Conservation (phyloP, 2,113 vertebrate genomes). For the Platichthys flesus region DNA sequence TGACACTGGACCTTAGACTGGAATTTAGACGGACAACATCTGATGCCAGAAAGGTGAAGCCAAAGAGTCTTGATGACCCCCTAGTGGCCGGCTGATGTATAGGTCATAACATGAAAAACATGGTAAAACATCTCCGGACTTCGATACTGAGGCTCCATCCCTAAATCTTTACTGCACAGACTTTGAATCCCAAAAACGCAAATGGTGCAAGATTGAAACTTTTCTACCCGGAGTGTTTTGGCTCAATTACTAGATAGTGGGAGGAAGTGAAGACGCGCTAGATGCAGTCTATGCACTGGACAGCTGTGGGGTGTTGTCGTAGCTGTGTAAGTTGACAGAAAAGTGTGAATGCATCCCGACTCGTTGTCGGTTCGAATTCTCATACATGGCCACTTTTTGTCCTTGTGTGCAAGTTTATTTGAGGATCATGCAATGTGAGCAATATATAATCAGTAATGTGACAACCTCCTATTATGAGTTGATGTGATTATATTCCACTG, state of each 20-base stretch:
- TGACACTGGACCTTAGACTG: too few species aligned
- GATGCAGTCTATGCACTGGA: not conserved
- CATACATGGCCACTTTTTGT: constrained; percentile 34
- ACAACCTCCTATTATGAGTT: constrained; percentile 74
- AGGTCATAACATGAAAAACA: too few species aligned
- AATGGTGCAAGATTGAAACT: too few species aligned
- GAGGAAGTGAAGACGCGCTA: not conserved
- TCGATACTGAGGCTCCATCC: too few species aligned
- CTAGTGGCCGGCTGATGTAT: too few species aligned
- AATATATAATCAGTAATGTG: constrained; percentile 72
- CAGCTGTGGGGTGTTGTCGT: not conserved
- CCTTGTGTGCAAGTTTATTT: constrained; percentile 42
- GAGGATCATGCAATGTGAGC: constrained; percentile 56
- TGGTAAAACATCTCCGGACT: too few species aligned
- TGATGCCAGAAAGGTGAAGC: too few species aligned
- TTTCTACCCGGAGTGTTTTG: too few species aligned
- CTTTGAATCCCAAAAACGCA: too few species aligned
- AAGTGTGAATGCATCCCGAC: not conserved
- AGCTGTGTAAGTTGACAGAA: constrained; percentile 1
- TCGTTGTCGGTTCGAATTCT: not conserved
- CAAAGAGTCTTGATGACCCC: too few species aligned
- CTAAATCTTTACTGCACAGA: too few species aligned
- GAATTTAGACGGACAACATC: too few species aligned
- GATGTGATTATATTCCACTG: constrained; percentile 75
- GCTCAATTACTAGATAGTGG: not conserved